Conservation (phyloP, 2,113 vertebrate species). For the Percina caprodes region DNA sequence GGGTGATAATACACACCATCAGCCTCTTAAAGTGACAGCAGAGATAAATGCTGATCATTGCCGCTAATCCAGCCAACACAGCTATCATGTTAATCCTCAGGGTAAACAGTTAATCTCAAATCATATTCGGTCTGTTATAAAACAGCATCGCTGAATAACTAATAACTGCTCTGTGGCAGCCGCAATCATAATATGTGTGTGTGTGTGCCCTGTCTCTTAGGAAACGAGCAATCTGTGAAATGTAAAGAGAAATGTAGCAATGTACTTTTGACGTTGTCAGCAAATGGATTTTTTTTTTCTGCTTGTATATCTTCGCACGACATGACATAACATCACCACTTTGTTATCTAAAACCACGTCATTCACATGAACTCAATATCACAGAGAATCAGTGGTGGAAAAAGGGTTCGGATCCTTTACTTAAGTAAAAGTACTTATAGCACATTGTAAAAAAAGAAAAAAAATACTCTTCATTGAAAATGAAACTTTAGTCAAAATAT, state of each 20-base stretch:
- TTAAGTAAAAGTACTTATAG: too few relatives aligned
- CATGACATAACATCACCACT: constrained; percentile 5
- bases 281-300: constrained; percentile 1
- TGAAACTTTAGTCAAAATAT: too few relatives aligned
- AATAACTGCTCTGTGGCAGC: constrained; percentile 29
- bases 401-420: too few relatives aligned
- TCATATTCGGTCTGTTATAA: constrained; percentile 22
- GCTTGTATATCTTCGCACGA: background rate
- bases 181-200: constrained; percentile 3
- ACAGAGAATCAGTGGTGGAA: background rate
- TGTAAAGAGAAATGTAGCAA: constrained; percentile 2
- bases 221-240: constrained; percentile 28
- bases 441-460: too few relatives aligned
- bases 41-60: constrained; percentile 68
- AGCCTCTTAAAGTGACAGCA: constrained; percentile 37
- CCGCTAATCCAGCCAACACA: constrained; percentile 61
- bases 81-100: constrained; percentile 60
- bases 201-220: background rate
- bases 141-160: constrained; percentile 33
- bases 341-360: background rate
- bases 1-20: constrained; percentile 40
- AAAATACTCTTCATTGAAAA: too few relatives aligned
- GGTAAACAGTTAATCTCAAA: constrained; percentile 61
- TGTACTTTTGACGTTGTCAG: constrained; percentile 26
- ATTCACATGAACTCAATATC: background rate